A percentile compares a stretch with the other conserved stretches of the same genome.
Evolutionary conservation across 1,140 invertebrate species (phyloP).

Genomic region (Micrasema longulum): DNA sequence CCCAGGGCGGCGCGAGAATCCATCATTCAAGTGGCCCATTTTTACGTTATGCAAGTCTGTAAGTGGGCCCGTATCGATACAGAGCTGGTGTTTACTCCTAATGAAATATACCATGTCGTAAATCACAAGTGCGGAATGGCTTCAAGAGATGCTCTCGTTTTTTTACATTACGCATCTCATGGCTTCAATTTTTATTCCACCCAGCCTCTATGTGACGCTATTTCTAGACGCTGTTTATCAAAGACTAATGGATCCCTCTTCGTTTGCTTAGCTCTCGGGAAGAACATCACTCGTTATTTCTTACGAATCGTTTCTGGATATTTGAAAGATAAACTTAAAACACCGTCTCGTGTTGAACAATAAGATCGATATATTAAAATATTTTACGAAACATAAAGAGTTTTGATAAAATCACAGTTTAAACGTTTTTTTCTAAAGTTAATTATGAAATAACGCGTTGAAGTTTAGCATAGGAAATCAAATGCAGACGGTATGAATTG

Average conservation of each 20-base stretch:
- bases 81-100: constrained; percentile 50
- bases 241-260: constrained; percentile 28
- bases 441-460: too few relatives aligned
- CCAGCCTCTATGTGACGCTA: not conserved
- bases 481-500: too few relatives aligned
- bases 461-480: too few relatives aligned
- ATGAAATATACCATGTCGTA: constrained; percentile 54
- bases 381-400: too few relatives aligned
- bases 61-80: constrained; percentile 36
- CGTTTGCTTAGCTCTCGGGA: too few relatives aligned
- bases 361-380: too few relatives aligned
- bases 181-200: constrained; percentile 10
- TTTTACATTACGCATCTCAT: constrained; percentile 29
- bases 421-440: too few relatives aligned
- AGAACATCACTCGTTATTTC: too few relatives aligned
- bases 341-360: too few relatives aligned
- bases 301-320: too few relatives aligned
- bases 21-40: constrained; percentile 41
- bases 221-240: constrained; percentile 32
- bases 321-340: too few relatives aligned
- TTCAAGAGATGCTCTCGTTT: constrained; percentile 39
- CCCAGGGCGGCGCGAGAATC: constrained; percentile 1
- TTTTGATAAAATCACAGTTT: too few relatives aligned
- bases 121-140: constrained; percentile 53
- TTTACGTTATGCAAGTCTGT: constrained; percentile 41